Evolutionary conservation across 2,888 invertebrate genomes (phyloP).

Genomic region (Tillus elongatus): DNA sequence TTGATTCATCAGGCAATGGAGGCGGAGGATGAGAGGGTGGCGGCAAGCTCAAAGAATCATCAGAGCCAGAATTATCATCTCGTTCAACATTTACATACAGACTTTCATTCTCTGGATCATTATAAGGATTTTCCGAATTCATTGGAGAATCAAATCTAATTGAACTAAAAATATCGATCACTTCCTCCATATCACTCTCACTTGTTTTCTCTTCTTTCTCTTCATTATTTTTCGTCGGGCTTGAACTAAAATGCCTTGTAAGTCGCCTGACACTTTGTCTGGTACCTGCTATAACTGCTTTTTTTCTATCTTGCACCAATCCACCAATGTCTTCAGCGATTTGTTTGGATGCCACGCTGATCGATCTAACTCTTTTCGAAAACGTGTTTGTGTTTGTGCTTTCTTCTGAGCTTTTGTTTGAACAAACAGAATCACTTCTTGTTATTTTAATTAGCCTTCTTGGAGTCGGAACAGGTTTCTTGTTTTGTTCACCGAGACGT

Average conservation of each 20-base stretch:
- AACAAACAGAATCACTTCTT: constrained; percentile 15
- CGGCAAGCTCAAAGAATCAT: constrained; percentile 39
- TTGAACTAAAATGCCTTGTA: constrained; percentile 33
- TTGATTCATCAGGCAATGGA: constrained; percentile 48
- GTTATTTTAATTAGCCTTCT: constrained; percentile 42
- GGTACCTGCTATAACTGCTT: constrained; percentile 57
- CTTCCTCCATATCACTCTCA: constrained; percentile 26
- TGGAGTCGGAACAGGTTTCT: constrained; percentile 49
- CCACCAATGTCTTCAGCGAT: constrained; percentile 48
- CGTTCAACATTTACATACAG: too few relatives aligned
- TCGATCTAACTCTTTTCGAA: constrained; percentile 43
- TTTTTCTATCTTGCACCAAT: constrained; percentile 48
- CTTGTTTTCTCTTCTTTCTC: constrained; percentile 21
- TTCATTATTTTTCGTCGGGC: constrained; percentile 17
- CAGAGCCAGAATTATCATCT: constrained; percentile 21
- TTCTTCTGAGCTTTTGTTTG: constrained; percentile 18
- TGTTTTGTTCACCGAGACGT: constrained; percentile 33
- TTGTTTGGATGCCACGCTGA: constrained; percentile 50
- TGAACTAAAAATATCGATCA: constrained; percentile 47
- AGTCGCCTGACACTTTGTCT: constrained; percentile 42
- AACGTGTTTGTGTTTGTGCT: constrained; percentile 30
- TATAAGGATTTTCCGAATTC: constrained; percentile 15
- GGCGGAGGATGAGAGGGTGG: constrained; percentile 53
- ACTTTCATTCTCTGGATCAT: constrained; percentile 31
- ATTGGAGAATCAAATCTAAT: constrained; percentile 32